Percentiles rank a stretch among this genome's conserved stretches.
Evolutionary conservation across 2,797 vertebrate genomes (phyloP).

Genomic region (Amazonetta brasiliensis): DNA sequence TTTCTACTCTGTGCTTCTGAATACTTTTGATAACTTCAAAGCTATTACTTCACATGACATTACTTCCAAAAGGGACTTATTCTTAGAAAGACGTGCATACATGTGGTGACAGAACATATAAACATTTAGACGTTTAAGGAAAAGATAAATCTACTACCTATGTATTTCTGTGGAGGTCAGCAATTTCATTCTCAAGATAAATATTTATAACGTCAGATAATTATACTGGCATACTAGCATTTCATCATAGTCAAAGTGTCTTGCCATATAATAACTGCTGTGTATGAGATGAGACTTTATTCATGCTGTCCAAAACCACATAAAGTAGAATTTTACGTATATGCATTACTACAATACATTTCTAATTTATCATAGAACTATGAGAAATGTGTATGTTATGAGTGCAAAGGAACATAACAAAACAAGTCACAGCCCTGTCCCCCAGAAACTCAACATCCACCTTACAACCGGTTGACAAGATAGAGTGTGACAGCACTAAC

Average conservation of each 20-base stretch:
- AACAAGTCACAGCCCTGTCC: neutral
- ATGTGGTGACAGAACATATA: accelerated
- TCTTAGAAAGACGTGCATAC: neutral
- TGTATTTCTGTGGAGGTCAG: neutral
- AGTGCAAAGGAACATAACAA: neutral
- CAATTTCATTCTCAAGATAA: neutral
- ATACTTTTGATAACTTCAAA: neutral
- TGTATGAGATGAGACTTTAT: neutral
- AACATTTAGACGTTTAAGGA: neutral
- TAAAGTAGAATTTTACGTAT: neutral
- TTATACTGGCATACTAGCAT: neutral
- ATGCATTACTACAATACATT: neutral
- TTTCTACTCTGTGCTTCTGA: neutral
- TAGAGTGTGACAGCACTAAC: neutral
- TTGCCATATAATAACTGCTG: neutral
- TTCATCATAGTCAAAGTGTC: neutral
- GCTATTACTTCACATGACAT: neutral
- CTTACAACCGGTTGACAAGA: neutral
- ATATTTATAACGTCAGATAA: neutral
- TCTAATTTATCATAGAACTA: neutral
- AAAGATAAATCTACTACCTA: neutral
- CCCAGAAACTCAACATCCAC: neutral
- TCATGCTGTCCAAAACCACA: neutral
- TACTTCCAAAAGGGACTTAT: neutral
- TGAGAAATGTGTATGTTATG: neutral